Conservation (phyloP, 2,797 vertebrate genomes). For the Poecilia picta region DNA sequence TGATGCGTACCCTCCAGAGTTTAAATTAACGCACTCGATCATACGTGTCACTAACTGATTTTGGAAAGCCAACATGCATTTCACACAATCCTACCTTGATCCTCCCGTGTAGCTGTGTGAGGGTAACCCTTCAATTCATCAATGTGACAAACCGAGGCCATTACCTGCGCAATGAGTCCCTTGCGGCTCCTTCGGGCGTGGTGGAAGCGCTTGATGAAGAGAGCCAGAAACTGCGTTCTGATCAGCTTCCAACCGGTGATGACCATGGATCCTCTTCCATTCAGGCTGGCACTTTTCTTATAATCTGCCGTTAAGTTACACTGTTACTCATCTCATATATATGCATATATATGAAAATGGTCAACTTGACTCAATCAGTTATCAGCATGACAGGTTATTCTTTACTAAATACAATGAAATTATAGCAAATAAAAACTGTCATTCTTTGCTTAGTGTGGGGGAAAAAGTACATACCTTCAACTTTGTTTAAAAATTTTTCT, state of each 20-base stretch:
- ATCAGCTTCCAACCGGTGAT: slow-evolving; percentile 91
- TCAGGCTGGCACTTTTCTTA: slow-evolving; percentile 77
- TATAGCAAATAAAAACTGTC: no score
- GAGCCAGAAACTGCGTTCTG: slow-evolving; percentile 91
- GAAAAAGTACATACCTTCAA: slow-evolving; percentile 68
- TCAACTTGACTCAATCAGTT: slow-evolving; percentile 17
- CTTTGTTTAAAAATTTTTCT: slow-evolving; percentile 65
- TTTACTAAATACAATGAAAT: no score
- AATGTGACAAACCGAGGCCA: slow-evolving; percentile 69
- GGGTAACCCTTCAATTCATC: slow-evolving; percentile 64
- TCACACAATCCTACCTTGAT: slow-evolving; percentile 58
- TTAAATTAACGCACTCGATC: slow-evolving; percentile 58
- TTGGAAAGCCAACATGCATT: slow-evolving; percentile 65
- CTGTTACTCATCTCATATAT: slow-evolving; percentile 47
- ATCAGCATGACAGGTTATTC: neutral
- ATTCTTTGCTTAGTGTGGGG: no score
- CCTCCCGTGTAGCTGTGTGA: slow-evolving; percentile 48
- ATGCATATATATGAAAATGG: slow-evolving; percentile 28
- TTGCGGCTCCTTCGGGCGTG: slow-evolving; percentile 94
- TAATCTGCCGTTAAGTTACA: slow-evolving; percentile 60
- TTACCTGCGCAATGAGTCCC: slow-evolving; percentile 97
- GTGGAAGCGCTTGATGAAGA: slow-evolving; percentile 96
- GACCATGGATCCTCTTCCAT: slow-evolving; percentile 88
- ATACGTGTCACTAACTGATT: slow-evolving; percentile 62
- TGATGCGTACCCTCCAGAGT: slow-evolving; percentile 47